A percentile compares a stretch with the other conserved stretches of the same genome.
Evolutionary conservation across 2,797 vertebrate genomes (phyloP).

Genomic region (Sebastes itinus): DNA sequence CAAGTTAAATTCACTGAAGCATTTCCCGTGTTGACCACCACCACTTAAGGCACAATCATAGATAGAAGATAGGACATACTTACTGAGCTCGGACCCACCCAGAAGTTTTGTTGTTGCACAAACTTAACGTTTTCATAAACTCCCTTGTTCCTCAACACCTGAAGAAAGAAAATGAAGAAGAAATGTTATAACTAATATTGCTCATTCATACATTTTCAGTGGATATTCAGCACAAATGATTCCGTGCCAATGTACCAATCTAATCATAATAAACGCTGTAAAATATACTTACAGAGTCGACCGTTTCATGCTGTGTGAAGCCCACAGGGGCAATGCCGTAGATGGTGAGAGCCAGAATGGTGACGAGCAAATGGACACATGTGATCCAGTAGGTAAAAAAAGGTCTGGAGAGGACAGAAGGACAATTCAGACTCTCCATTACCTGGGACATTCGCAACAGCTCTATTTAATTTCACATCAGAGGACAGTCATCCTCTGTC

Average conservation of each 20-base stretch:
- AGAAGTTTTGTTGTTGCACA: constrained; percentile 98
- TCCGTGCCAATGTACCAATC: background rate
- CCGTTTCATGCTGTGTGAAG: constrained; percentile 95
- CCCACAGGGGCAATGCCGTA: constrained; percentile 95
- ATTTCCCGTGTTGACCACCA: background rate
- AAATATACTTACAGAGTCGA: constrained; percentile 91
- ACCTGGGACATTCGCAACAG: background rate
- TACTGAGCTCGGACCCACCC: constrained; percentile 97
- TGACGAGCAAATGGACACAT: constrained; percentile 94
- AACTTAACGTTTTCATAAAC: constrained; percentile 98
- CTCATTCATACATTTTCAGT: background rate
- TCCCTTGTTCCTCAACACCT: constrained; percentile 96
- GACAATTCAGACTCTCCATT: background rate
- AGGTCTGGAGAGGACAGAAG: constrained; percentile 81
- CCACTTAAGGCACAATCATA: background rate
- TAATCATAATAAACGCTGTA: background rate
- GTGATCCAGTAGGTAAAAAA: constrained; percentile 99
- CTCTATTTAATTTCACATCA: background rate
- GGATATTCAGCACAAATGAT: background rate
- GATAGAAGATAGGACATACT: constrained; percentile 58
- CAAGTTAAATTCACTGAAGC: no score
- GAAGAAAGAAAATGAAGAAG: background rate
- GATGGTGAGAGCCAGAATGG: constrained; percentile 92
- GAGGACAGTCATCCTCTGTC: background rate
- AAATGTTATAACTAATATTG: background rate